Conservation (phyloP, 2,888 invertebrate genomes). For the Torymus tubicola region DNA sequence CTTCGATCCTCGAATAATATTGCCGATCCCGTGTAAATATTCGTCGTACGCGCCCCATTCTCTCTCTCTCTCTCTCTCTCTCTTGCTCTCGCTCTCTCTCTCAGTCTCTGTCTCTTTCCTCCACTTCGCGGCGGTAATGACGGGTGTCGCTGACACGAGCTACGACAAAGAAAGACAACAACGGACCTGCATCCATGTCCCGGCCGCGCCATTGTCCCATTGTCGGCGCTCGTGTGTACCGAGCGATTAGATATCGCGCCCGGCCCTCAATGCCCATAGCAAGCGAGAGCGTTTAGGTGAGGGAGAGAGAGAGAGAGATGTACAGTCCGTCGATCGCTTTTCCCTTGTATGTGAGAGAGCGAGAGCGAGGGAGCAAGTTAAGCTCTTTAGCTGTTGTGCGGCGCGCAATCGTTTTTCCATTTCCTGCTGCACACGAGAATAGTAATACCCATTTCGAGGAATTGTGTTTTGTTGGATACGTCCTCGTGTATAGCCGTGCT, state of each 20-base stretch:
- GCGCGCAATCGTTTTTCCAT: conserved; percentile 44
- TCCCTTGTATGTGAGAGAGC: background rate
- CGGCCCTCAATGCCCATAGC: conserved; percentile 16
- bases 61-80: conserved; percentile 9
- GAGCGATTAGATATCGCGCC: conserved; percentile 50
- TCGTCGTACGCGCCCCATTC: background rate
- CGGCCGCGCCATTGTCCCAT: conserved; percentile 37
- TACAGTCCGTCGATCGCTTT: conserved; percentile 23
- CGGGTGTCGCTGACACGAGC: conserved; percentile 57
- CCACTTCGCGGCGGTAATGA: conserved; percentile 37
- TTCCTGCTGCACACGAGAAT: conserved; percentile 11
- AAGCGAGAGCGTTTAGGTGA: conserved; percentile 5
- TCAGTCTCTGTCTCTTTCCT: conserved; percentile 1
- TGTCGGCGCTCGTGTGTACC: conserved; percentile 41
- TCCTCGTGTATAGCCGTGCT: background rate
- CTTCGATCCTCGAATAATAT: conserved; percentile 23
- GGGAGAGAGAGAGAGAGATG: background rate
- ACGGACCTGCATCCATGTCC: conserved; percentile 54
- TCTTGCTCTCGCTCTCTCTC: too few relatives aligned
- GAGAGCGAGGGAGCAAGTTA: conserved; percentile 21
- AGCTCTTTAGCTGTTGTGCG: conserved; percentile 37
- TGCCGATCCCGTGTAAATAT: conserved; percentile 49
- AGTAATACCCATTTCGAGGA: background rate
- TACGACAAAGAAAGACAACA: conserved; percentile 59
- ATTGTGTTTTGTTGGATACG: background rate